phyloP scores from a whole-genome alignment of 2,888 invertebrate genomes.

The Argyra leucocephala region DNA sequence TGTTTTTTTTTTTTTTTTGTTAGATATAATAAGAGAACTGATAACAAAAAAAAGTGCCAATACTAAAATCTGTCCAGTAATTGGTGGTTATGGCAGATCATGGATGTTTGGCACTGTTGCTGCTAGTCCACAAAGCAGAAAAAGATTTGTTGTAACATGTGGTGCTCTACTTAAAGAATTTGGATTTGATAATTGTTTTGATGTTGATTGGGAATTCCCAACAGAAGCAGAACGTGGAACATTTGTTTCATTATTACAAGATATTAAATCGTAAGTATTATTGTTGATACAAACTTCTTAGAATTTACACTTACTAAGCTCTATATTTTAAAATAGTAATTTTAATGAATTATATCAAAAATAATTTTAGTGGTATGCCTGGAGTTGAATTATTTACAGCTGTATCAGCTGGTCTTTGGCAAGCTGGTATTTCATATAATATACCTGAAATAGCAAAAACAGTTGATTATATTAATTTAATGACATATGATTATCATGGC shows the following conservation, averaged over 20 bases:
- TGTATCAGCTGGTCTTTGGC: background rate
- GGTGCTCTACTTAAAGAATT: constrained; percentile 62
- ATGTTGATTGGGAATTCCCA: constrained; percentile 85
- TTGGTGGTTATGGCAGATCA: background rate
- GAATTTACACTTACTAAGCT: background rate
- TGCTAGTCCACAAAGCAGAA: constrained; percentile 52
- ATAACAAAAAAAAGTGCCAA: background rate
- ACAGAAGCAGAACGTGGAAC: constrained; percentile 34
- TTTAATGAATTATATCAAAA: background rate
- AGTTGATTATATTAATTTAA: background rate
- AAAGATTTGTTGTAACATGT: constrained; percentile 61
- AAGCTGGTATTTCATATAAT: background rate
- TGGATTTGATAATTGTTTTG: constrained; percentile 68
- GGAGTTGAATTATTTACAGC: background rate
- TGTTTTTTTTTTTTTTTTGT: background rate
- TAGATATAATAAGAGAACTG: background rate
- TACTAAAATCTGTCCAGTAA: background rate
- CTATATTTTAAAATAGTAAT: background rate
- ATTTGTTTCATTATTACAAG: background rate
- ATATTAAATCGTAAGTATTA: background rate
- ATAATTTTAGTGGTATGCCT: background rate
- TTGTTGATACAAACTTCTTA: too few relatives aligned
- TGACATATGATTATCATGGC: constrained; percentile 4
- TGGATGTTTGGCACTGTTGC: background rate
- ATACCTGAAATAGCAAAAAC: background rate